A percentile compares a stretch with the other conserved stretches of the same genome.
phyloP scores from a whole-genome alignment of 1,140 invertebrate genomes.

The Drosophila micromelanica region DNA sequence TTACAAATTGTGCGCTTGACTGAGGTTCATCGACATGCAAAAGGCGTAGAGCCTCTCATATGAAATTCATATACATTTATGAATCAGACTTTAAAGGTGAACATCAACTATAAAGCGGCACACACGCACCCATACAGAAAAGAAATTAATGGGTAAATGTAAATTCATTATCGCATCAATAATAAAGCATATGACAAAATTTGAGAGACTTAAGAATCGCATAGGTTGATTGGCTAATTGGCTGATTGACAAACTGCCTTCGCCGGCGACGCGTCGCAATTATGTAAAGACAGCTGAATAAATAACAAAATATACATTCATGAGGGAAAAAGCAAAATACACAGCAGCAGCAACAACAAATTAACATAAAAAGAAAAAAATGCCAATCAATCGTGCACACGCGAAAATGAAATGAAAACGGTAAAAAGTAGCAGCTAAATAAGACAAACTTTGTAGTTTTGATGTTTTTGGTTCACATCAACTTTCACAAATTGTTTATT shows the following conservation, averaged over 20 bases:
- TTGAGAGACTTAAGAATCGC: constrained; percentile 41
- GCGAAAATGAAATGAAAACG: constrained; percentile 74
- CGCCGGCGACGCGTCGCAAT: constrained; percentile 17
- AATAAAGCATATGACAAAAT: constrained; percentile 60
- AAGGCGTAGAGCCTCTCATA: constrained; percentile 45
- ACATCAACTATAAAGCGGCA: constrained; percentile 4
- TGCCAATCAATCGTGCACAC: constrained; percentile 65
- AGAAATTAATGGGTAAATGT: constrained; percentile 8
- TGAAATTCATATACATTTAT: constrained; percentile 36
- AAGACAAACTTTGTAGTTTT: constrained; percentile 58
- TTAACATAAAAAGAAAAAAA: constrained; percentile 44
- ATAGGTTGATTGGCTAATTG: constrained; percentile 55
- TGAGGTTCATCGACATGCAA: constrained; percentile 67
- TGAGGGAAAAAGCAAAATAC: constrained; percentile 1
- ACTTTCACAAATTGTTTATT: constrained; percentile 66
- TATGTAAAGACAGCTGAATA: constrained; percentile 66
- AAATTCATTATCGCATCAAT: constrained; percentile 50
- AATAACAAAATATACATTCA: constrained; percentile 25
- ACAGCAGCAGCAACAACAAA: constrained; percentile 2
- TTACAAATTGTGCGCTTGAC: no score
- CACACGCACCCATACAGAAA: not conserved
- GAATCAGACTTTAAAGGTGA: constrained; percentile 53
- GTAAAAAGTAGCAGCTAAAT: constrained; percentile 46
- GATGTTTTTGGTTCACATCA: constrained; percentile 62
- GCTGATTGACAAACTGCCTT: constrained; percentile 38